A percentile compares a stretch with the other conserved stretches of the same genome.
These are phyloP conservation scores for Schizopygopsis pylzovi DNA, from an alignment of 2,797 vertebrate species.

Conservation along the genomic window DNA sequence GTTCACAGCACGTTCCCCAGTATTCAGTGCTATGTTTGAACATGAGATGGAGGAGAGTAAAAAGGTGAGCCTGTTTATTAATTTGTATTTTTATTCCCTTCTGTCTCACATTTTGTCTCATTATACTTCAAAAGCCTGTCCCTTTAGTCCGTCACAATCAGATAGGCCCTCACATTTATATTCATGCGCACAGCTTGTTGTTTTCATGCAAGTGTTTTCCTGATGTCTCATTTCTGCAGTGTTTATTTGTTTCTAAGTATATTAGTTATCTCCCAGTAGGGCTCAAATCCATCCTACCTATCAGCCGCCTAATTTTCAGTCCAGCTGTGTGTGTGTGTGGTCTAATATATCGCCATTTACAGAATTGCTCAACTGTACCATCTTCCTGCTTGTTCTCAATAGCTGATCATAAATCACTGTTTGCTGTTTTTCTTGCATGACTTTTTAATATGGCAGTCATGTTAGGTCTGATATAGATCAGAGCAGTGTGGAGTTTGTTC, in stretches of 20 bases:
- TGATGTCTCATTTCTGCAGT: constrained; percentile 43
- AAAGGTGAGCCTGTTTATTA: constrained; percentile 78
- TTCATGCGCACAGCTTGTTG: constrained; percentile 21
- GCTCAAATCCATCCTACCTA: neutral
- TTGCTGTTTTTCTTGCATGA: neutral
- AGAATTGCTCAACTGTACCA: neutral
- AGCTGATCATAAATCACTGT: constrained; percentile 19
- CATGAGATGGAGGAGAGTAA: constrained; percentile 93
- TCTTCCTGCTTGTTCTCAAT: neutral
- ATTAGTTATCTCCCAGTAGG: constrained; percentile 35
- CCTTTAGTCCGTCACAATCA: constrained; percentile 42
- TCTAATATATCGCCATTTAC: constrained; percentile 8
- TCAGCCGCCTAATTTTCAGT: constrained; percentile 5
- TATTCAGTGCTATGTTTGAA: constrained; percentile 95
- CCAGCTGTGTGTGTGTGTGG: neutral
- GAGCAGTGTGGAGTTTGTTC: neutral
- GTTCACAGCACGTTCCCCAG: constrained; percentile 89
- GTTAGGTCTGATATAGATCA: neutral
- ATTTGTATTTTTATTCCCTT: constrained; percentile 49
- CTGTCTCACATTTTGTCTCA: constrained; percentile 59
- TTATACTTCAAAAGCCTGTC: constrained; percentile 46
- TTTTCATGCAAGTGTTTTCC: constrained; percentile 37
- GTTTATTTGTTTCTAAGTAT: constrained; percentile 17
- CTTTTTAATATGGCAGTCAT: constrained; percentile 25
- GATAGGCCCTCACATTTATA: constrained; percentile 27